Evolutionary conservation across 1,140 invertebrate genomes (phyloP), one percentile per base, ranked within the genome.

Genomic region (Euschistus heros): DNA sequence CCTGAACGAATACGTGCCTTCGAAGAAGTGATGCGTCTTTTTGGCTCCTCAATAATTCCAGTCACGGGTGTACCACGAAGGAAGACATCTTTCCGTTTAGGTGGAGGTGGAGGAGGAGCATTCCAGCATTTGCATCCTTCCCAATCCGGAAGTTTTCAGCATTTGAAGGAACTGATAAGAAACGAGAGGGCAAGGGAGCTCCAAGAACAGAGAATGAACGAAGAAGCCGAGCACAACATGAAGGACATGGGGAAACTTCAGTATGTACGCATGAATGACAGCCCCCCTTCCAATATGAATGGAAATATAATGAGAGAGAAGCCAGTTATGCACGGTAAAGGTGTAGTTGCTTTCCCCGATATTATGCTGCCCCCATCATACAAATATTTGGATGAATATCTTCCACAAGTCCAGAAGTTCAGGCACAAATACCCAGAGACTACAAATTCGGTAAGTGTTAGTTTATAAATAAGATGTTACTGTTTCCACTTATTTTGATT

Each of bases 161-260:
- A 82, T 64, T 64, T 76, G 13, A 76, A 76, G 47, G 69, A 73
- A 57, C 72, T 85, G 6, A 80, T 85, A 57, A 77, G 78, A 66
- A 80, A 75, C 6, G 83, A 87, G 71, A 74, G 84, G n/a, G 83
- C 84, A n/a, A 76, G 81, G 50, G 85, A 87, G 70, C 70, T 86
- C 46, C 77, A 82, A 65, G 79, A 85, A 65, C 84, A 85, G 72
- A 75, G 82, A 33, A 73, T 78, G 33, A 77, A 76, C 4, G 83
- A 86, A 67, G 82, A 86, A 71, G 73, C 80, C 27, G 81, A 76
- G 64, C 77, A 76, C 71, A 78, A 73, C 2, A 72, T 82, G 0
- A 82, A 82, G 67, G 81, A 84, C 65, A 77, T 81, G 5, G 54
- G 24, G 27, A 65, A 63, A 13, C 24, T 61, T 17, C 62, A 55